Percentiles rank a stretch among this genome's conserved stretches.
These are phyloP conservation scores for Cairina moschata DNA, from an alignment of 2,113 vertebrate genomes.

Conservation along the genomic window DNA sequence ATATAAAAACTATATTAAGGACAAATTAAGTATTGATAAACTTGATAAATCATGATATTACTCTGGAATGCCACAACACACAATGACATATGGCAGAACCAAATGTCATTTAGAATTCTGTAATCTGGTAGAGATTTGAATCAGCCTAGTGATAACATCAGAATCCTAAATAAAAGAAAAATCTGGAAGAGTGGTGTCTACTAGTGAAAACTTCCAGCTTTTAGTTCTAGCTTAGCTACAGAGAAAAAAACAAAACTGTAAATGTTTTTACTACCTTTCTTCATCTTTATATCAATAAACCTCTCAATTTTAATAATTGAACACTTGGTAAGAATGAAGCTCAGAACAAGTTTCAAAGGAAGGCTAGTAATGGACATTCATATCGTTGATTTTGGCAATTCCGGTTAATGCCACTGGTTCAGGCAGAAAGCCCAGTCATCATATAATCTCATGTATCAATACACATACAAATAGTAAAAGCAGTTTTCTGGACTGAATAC, in stretches of 20 bases:
- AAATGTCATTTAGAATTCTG: neutral
- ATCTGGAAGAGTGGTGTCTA: neutral
- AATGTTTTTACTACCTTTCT: neutral
- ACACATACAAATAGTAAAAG: neutral
- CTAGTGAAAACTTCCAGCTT: neutral
- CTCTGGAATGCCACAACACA: neutral
- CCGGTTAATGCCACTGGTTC: neutral
- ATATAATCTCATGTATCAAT: neutral
- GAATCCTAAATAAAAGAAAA: neutral
- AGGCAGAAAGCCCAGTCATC: neutral
- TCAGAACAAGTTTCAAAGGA: neutral
- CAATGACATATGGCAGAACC: slow-evolving; percentile 10
- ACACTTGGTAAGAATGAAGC: neutral
- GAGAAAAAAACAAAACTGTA: neutral
- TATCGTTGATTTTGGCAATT: neutral
- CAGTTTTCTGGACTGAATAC: neutral
- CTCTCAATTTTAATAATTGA: neutral
- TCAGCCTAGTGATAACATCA: neutral
- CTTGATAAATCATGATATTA: neutral
- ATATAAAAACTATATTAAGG: slow-evolving; percentile 14
- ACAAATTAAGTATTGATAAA: slow-evolving; percentile 40
- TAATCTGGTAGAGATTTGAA: neutral
- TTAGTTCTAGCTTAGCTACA: neutral
- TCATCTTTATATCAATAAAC: neutral
- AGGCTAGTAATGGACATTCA: neutral